Evolutionary conservation across 2,113 vertebrate species (phyloP).

Genomic region (Callaeas wilsoni): DNA sequence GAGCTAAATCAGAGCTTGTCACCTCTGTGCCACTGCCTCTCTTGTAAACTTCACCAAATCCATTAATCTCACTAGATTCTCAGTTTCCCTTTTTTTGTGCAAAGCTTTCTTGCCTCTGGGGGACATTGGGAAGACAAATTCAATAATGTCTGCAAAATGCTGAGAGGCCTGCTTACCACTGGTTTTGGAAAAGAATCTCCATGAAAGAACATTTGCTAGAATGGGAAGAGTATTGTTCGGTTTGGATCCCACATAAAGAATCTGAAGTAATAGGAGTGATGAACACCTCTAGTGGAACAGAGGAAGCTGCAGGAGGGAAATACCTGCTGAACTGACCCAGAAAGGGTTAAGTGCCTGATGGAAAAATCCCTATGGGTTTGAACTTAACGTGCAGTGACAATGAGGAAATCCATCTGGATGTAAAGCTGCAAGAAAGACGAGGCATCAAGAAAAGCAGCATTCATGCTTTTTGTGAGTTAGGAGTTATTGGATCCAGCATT

Average conservation of each 20-base stretch:
- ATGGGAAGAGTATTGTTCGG: neutral
- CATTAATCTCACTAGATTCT: neutral
- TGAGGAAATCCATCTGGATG: constrained; percentile 7
- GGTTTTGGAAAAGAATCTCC: neutral
- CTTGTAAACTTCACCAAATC: neutral
- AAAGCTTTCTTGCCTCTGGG: neutral
- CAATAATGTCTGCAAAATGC: neutral
- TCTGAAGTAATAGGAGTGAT: neutral
- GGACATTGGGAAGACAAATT: neutral
- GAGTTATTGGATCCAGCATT: neutral
- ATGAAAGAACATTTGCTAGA: neutral
- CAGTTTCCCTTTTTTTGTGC: neutral
- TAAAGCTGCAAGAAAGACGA: constrained; percentile 26
- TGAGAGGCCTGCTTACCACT: neutral
- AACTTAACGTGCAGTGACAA: neutral
- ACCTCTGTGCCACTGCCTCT: neutral
- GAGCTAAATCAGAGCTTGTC: neutral
- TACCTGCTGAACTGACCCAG: neutral
- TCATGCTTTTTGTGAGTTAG: neutral
- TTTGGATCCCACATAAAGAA: neutral
- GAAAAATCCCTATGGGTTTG: neutral
- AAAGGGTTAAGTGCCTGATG: neutral
- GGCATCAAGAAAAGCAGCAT: neutral
- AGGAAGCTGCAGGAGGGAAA: neutral
- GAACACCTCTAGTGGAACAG: neutral